These are phyloP conservation scores for Sebastes glaucus DNA, from an alignment of 2,797 vertebrate genomes.

Conservation along the genomic window DNA sequence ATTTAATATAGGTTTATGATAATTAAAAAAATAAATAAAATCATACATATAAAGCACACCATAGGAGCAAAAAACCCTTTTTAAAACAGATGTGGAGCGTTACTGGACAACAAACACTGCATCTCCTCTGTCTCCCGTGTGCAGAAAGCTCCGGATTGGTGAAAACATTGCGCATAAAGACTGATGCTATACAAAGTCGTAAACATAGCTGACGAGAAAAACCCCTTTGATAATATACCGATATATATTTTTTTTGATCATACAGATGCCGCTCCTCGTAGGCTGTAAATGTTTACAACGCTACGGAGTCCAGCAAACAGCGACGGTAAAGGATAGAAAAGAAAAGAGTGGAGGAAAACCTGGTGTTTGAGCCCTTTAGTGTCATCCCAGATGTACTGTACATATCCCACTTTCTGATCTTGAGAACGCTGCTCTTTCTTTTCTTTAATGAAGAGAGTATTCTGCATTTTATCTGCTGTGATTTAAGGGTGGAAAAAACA, in stretches of 20 bases:
- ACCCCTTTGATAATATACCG: constrained; percentile 34
- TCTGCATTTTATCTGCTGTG: constrained; percentile 30
- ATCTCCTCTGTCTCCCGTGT: constrained; percentile 41
- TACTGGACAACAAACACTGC: constrained; percentile 52
- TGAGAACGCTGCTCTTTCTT: constrained; percentile 19
- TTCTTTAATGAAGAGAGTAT: constrained; percentile 17
- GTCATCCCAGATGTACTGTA: constrained; percentile 51
- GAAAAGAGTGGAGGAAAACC: constrained; percentile 20
- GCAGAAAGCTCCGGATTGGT: constrained; percentile 51
- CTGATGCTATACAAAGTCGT: constrained; percentile 67
- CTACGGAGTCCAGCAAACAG: constrained; percentile 33
- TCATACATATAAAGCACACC: constrained; percentile 52
- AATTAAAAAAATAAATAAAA: constrained; percentile 50
- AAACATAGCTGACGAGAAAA: constrained; percentile 66
- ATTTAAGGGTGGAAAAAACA: background rate
- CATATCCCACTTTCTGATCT: constrained; percentile 21
- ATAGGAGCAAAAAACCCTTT: constrained; percentile 32
- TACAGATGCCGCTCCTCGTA: constrained; percentile 34
- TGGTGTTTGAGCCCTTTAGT: constrained; percentile 75
- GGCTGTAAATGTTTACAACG: constrained; percentile 29
- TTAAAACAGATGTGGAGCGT: constrained; percentile 46
- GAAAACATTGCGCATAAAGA: constrained; percentile 56
- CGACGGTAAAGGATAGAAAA: constrained; percentile 36
- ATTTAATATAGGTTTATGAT: constrained; percentile 30
- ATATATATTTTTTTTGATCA: constrained; percentile 2